A percentile compares a stretch with the other conserved stretches of the same genome.
phyloP scores from a whole-genome alignment of 1,140 invertebrate genomes.

The Drosophila orosa region DNA sequence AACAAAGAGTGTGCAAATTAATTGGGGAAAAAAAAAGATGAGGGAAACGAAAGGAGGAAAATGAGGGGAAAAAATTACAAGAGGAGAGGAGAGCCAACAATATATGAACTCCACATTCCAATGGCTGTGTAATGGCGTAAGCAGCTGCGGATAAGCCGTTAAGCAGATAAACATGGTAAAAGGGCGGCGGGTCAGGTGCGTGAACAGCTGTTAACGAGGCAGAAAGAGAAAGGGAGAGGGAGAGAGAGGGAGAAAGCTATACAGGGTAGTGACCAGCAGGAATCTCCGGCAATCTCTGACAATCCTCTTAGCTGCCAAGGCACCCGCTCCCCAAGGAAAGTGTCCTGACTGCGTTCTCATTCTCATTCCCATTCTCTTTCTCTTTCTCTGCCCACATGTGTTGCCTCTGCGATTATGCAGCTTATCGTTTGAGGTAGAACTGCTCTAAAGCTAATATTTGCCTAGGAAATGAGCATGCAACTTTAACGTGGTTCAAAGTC shows the following conservation, averaged over 20 bases:
- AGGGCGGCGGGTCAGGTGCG: constrained; percentile 26
- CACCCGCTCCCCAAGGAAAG: constrained; percentile 8
- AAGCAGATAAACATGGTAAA: constrained; percentile 42
- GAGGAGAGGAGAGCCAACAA: constrained; percentile 6
- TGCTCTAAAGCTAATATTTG: constrained; percentile 36
- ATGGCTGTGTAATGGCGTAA: constrained; percentile 29
- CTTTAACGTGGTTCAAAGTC: constrained; percentile 20
- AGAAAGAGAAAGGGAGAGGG: background rate
- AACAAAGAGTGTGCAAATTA: constrained; percentile 26
- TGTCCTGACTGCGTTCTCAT: background rate
- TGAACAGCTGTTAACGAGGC: constrained; percentile 31
- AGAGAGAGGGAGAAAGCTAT: background rate
- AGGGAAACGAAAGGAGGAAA: no score
- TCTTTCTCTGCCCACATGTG: background rate
- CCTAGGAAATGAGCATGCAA: constrained; percentile 30
- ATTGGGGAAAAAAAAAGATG: constrained; percentile 16
- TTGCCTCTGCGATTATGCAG: constrained; percentile 20
- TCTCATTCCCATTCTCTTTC: background rate
- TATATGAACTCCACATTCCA: constrained; percentile 46
- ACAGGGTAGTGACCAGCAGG: constrained; percentile 1
- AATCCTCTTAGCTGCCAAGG: constrained; percentile 51
- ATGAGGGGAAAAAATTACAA: background rate
- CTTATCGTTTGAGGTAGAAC: constrained; percentile 21
- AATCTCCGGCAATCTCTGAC: constrained; percentile 41
- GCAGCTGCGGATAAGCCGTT: constrained; percentile 50